phyloP scores from a whole-genome alignment of 2,888 invertebrate species.

The Galerucella pusilla region DNA sequence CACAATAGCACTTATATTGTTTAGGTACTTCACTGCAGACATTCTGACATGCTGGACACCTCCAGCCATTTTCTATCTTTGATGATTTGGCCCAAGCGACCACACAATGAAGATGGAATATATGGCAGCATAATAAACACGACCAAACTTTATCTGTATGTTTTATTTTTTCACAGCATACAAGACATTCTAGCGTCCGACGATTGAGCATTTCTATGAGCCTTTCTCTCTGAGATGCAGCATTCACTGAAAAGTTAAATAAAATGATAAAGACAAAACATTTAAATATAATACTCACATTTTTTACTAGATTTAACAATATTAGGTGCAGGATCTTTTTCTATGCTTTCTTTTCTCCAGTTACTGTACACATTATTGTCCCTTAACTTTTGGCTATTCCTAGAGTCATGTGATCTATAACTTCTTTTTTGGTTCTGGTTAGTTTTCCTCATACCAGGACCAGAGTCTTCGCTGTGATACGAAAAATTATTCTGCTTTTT shows the following conservation, averaged over 20 bases:
- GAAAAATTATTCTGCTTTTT: conserved; percentile 31
- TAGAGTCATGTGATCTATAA: conserved; percentile 38
- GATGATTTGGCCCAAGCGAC: conserved; percentile 92
- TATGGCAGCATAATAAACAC: conserved; percentile 91
- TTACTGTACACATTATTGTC: conserved; percentile 34
- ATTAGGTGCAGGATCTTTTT: conserved; percentile 35
- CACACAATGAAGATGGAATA: conserved; percentile 91
- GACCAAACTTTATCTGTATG: conserved; percentile 89
- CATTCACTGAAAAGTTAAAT: conserved; percentile 62
- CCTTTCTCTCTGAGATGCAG: conserved; percentile 83
- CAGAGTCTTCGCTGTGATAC: conserved; percentile 12
- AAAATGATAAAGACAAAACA: conserved; percentile 8
- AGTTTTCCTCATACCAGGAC: conserved; percentile 24
- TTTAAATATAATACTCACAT: conserved; percentile 36
- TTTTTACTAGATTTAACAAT: conserved; percentile 42
- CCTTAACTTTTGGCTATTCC: conserved; percentile 37
- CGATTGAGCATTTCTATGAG: conserved; percentile 85
- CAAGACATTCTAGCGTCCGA: conserved; percentile 90
- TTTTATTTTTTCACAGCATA: conserved; percentile 90
- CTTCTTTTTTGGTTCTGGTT: conserved; percentile 39
- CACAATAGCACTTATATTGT: conserved; percentile 92
- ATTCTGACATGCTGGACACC: conserved; percentile 96
- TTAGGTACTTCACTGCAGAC: conserved; percentile 78
- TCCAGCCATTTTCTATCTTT: conserved; percentile 83
- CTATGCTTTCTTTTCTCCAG: conserved; percentile 39